Evolutionary conservation across 2,113 vertebrate genomes (phyloP).

Genomic region (Formicarius rufipectus): DNA sequence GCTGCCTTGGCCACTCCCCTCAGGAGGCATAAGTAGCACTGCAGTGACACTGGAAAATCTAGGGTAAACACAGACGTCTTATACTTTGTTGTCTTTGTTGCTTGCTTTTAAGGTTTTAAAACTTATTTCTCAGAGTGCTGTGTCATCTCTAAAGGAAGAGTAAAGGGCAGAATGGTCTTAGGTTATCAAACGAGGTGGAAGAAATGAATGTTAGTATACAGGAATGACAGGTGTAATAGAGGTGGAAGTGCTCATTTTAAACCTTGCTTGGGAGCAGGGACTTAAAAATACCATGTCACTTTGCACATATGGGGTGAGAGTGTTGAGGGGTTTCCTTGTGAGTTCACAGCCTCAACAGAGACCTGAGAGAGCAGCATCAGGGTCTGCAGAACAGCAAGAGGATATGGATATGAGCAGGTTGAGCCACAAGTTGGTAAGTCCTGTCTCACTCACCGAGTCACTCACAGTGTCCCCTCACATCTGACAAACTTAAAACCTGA

Average conservation of each 20-base stretch:
- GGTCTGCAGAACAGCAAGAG: background rate
- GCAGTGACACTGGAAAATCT: background rate
- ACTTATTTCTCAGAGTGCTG: background rate
- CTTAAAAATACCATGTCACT: background rate
- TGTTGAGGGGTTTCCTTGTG: background rate
- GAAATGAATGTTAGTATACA: background rate
- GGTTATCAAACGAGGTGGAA: background rate
- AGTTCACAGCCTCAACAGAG: background rate
- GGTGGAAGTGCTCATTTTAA: background rate
- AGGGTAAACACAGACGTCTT: background rate
- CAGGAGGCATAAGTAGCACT: fast-evolving
- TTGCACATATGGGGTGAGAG: background rate
- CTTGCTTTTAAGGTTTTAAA: background rate
- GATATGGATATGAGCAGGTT: background rate
- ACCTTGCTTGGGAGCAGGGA: background rate
- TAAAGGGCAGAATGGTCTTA: background rate
- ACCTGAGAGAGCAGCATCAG: background rate
- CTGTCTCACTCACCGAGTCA: background rate
- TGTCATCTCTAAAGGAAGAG: background rate
- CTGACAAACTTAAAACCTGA: background rate
- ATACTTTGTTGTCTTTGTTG: background rate
- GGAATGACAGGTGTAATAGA: background rate
- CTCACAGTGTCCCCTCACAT: background rate
- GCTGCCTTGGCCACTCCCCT: background rate
- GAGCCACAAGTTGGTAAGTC: background rate